Evolutionary conservation across 53 echinoderm and acorn worm genomes (phyloP).

Genomic region (Patiria pectinifera): DNA sequence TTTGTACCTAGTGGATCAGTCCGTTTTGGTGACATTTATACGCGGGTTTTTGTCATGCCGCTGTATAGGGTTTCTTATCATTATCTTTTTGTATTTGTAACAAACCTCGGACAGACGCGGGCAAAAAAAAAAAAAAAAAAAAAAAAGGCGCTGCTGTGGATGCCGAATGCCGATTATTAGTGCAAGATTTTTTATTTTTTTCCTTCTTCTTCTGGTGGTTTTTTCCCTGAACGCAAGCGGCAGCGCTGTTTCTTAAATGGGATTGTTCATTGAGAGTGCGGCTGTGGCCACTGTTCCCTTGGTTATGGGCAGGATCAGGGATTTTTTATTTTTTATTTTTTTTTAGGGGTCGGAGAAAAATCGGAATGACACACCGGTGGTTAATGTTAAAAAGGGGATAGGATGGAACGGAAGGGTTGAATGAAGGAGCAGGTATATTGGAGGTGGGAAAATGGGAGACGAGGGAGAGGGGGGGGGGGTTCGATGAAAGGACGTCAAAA

Average conservation of each 20-base stretch:
- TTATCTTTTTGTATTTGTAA: slow-evolving; percentile 51
- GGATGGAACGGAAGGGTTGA: not conserved
- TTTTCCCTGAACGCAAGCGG: not conserved
- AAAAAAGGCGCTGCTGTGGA: not conserved
- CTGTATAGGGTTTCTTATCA: slow-evolving; percentile 23
- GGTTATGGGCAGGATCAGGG: not conserved
- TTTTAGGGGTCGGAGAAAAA: not conserved
- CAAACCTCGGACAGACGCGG: slow-evolving; percentile 36
- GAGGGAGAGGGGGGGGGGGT: not conserved
- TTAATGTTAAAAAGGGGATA: not conserved
- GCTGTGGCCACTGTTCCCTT: not conserved
- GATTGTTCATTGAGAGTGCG: not conserved
- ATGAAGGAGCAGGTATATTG: not conserved
- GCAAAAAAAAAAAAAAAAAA: slow-evolving; percentile 20
- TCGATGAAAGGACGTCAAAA: not conserved
- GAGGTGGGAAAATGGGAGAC: not conserved
- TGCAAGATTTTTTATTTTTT: not conserved
- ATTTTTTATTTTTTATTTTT: not conserved
- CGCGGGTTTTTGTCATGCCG: slow-evolving; percentile 33
- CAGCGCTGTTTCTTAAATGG: slow-evolving; percentile 8
- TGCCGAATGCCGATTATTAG: slow-evolving; percentile 15
- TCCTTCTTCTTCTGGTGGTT: too few relatives aligned
- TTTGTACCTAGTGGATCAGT: slow-evolving; percentile 15
- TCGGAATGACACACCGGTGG: not conserved
- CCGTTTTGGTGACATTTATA: slow-evolving; percentile 61